Evolutionary conservation across 2,888 invertebrate species (phyloP), one percentile per base, ranked within the genome.

Genomic region (Halictus quadricinctus): DNA sequence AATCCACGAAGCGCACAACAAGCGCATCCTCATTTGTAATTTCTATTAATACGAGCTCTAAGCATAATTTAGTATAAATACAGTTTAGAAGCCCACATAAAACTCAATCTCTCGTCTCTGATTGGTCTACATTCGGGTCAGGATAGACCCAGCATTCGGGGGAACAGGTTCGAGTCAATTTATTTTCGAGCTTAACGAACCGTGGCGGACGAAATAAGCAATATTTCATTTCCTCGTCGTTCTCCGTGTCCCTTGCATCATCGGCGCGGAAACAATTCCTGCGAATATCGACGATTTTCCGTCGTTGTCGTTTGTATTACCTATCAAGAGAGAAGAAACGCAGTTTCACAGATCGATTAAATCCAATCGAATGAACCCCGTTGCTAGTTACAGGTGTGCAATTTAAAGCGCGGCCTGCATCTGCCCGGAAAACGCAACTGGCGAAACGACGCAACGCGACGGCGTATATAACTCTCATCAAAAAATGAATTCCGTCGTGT

Each of bases 321-420:
- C 73, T 80, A 79, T 36, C 70, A 72, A 21, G 66, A 36, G 69
- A 36, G 72, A 82, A 72, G 78, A 79, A 85, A 78, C 77, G 76
- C 25, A 41, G 69, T 73, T 69, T 69, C 76, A 54, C 54, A 50
- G 81, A 84, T 82, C 81, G 84, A 87, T 87, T 87, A 87, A 87
- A 81, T 81, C 77, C 77, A 77, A 82, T 76, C 78, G 74, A 64
- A 69, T 43, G 76, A 72, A 70, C 73, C 76, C 81, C 69, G 81
- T 21, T 72, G 50, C 64, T n/a, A 48, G 66, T 41, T 83, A 69
- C 76, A 76, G 46, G 74, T 74, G 74, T 69, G 74, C 82, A 69
- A 81, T 72, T 60, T 70, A 73, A 70, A 83, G 78, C 25, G 58
- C 70, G 10, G 21, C 18, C 72, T 41, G 80, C 76, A 66, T 74